Conservation (phyloP, 2,113 vertebrate species). For the Syngnathus floridae region DNA sequence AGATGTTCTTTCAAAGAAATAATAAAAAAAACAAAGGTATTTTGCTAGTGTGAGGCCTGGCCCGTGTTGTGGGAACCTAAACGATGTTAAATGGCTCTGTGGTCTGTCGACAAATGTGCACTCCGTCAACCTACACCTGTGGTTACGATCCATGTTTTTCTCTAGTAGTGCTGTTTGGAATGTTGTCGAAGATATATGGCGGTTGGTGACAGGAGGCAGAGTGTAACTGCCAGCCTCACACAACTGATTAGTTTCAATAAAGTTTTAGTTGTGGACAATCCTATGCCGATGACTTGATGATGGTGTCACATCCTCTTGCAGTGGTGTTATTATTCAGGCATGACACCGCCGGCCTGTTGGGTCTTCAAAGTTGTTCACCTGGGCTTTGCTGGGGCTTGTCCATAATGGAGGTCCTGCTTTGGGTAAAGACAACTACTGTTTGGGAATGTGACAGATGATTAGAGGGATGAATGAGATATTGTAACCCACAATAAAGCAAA, state of each 20-base stretch:
- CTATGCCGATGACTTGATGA: not conserved
- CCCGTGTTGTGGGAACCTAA: conserved; percentile 24
- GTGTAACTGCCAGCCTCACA: not conserved
- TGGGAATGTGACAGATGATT: conserved; percentile 34
- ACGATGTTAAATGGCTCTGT: conserved; percentile 42
- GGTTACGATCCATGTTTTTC: conserved; percentile 6
- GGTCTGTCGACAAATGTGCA: conserved; percentile 24
- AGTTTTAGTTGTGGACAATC: too few species aligned
- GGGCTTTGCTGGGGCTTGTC: conserved; percentile 37
- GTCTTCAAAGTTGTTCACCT: conserved; percentile 4
- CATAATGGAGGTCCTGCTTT: conserved; percentile 2
- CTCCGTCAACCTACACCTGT: conserved; percentile 5
- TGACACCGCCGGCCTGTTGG: not conserved
- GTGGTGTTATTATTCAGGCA: conserved; percentile 13
- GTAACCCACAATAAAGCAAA: conserved; percentile 31
- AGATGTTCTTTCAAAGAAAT: conserved; percentile 1
- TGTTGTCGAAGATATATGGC: conserved; percentile 6
- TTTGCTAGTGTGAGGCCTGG: conserved; percentile 14
- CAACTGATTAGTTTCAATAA: not conserved
- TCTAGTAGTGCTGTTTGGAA: not conserved
- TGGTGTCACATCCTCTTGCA: conserved; percentile 26
- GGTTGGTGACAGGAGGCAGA: not conserved
- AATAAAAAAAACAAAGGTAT: not conserved
- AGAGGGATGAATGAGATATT: conserved; percentile 20
- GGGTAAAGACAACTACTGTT: conserved; percentile 16